Evolutionary conservation across 2,113 vertebrate species (phyloP).

Genomic region (Ascaphus truei): DNA sequence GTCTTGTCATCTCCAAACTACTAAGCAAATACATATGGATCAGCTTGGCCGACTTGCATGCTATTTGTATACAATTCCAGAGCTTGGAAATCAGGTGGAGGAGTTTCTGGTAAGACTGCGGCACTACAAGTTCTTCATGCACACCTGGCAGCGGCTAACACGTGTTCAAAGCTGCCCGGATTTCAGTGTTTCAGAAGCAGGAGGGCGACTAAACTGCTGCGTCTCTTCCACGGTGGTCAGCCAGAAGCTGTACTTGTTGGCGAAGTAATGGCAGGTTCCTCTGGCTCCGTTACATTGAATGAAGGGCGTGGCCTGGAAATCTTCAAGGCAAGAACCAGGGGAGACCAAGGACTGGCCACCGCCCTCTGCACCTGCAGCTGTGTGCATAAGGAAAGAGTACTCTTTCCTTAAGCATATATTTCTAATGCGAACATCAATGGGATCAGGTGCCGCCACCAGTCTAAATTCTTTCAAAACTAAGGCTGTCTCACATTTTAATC

Average conservation of each 20-base stretch:
- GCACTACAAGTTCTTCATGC: slow-evolving; percentile 87
- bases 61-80: neutral
- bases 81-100: neutral
- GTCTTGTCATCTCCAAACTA: neutral
- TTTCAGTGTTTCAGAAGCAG: slow-evolving; percentile 76
- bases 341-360: slow-evolving; percentile 92
- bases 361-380: slow-evolving; percentile 80
- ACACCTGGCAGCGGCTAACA: slow-evolving; percentile 95
- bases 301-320: slow-evolving; percentile 90
- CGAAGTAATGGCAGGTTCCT: slow-evolving; percentile 91
- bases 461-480: no score
- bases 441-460: no score
- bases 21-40: neutral
- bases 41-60: neutral
- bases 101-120: neutral
- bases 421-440: no score
- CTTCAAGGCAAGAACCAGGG: slow-evolving; percentile 90
- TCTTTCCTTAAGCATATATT: no score
- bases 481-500: no score
- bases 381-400: no score
- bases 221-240: slow-evolving; percentile 73
- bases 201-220: slow-evolving; percentile 67
- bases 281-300: slow-evolving; percentile 89
- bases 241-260: slow-evolving; percentile 98
- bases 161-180: slow-evolving; percentile 73